Evolutionary conservation across 2,888 invertebrate species (phyloP).

Genomic region (Eupithecia inturbata): DNA sequence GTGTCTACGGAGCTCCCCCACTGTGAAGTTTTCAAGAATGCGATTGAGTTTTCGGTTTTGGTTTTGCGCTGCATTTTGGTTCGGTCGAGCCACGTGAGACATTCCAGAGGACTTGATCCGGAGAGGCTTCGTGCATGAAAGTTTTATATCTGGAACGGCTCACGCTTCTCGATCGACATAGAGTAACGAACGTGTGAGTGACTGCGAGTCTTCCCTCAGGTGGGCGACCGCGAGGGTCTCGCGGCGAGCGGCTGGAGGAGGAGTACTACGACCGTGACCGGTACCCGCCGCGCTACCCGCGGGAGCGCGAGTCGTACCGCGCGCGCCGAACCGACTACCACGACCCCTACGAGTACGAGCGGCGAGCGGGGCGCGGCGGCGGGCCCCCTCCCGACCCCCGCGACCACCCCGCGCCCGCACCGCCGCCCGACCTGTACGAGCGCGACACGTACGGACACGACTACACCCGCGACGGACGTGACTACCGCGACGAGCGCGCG

Average conservation of each 20-base stretch:
- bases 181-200: neutral
- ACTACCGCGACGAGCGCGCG: slow-evolving; percentile 47
- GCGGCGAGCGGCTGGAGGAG: slow-evolving; percentile 83
- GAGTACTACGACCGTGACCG: slow-evolving; percentile 77
- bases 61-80: slow-evolving; percentile 39
- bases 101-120: neutral
- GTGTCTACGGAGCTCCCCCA: slow-evolving; percentile 33
- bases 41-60: slow-evolving; percentile 43
- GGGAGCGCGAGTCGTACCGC: slow-evolving; percentile 57
- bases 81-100: slow-evolving; percentile 25
- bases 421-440: slow-evolving; percentile 29
- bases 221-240: slow-evolving; percentile 76
- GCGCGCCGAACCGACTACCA: slow-evolving; percentile 57
- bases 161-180: slow-evolving; percentile 14
- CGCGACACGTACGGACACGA: slow-evolving; percentile 65
- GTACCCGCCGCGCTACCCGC: slow-evolving; percentile 62
- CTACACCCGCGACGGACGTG: slow-evolving; percentile 38
- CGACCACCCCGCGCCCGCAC: slow-evolving; percentile 51
- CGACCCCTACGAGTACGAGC: slow-evolving; percentile 53
- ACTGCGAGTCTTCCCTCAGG: slow-evolving; percentile 52
- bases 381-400: slow-evolving; percentile 46
- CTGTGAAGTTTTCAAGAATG: slow-evolving; percentile 34
- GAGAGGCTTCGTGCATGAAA: slow-evolving; percentile 6
- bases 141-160: slow-evolving; percentile 21
- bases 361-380: slow-evolving; percentile 49